These are phyloP conservation scores for Epizoanthus ramosus DNA, from an alignment of 92 coral and sea anemone genomes.

Conservation along the genomic window DNA sequence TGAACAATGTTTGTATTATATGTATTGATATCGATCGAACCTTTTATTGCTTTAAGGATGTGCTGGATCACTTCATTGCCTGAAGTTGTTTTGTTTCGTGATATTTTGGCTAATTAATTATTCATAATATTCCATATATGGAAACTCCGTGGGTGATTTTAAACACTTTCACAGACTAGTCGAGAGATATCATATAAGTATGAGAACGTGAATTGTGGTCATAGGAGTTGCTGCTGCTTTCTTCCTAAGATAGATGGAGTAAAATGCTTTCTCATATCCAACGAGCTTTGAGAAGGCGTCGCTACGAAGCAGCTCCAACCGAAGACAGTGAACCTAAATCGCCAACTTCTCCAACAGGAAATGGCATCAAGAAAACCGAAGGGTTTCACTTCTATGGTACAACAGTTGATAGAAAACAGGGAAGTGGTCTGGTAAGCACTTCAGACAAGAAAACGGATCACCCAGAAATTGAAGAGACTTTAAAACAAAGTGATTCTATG, in stretches of 20 bases:
- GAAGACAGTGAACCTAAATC: constrained; percentile 33
- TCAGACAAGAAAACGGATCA: neutral
- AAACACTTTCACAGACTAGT: too few relatives aligned
- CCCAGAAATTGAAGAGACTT: neutral
- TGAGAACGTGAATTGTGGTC: too few relatives aligned
- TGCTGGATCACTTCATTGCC: too few relatives aligned
- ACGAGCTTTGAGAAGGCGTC: constrained; percentile 24
- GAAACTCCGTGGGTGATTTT: too few relatives aligned
- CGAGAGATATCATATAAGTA: too few relatives aligned
- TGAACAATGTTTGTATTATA: too few relatives aligned
- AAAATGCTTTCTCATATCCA: constrained; percentile 37
- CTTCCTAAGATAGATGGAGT: neutral
- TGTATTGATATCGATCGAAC: too few relatives aligned
- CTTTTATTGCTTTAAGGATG: too few relatives aligned
- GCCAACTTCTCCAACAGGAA: constrained; percentile 17
- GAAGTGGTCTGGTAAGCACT: neutral
- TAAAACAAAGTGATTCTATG: neutral
- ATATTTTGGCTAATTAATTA: too few relatives aligned
- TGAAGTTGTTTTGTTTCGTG: too few relatives aligned
- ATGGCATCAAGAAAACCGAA: constrained; percentile 10
- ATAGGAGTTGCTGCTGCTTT: too few relatives aligned
- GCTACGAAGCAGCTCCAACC: constrained; percentile 28
- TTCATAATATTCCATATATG: too few relatives aligned
- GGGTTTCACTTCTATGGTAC: constrained; percentile 28
- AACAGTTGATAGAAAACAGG: neutral